Evolutionary conservation across 2,797 vertebrate species (phyloP).

Genomic region (Tapera naevia): DNA sequence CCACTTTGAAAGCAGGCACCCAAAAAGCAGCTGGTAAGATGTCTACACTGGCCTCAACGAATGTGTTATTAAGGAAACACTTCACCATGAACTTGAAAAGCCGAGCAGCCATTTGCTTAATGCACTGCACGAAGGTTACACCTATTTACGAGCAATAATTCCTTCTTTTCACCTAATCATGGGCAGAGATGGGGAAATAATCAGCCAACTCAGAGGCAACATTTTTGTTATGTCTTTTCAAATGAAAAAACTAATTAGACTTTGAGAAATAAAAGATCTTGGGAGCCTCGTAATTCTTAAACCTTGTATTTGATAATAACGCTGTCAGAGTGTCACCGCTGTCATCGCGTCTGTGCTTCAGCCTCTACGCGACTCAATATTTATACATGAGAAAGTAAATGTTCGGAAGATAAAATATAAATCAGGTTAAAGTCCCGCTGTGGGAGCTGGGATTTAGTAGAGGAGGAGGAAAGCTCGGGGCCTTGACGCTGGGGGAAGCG

Average conservation of each 20-base stretch:
- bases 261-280: conserved; percentile 18
- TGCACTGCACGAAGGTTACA: neutral
- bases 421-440: neutral
- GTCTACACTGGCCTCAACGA: conserved; percentile 43
- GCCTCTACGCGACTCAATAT: neutral
- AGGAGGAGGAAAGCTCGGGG: neutral
- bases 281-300: conserved; percentile 27
- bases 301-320: conserved; percentile 63
- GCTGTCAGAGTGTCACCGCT: neutral
- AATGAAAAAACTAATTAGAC: conserved; percentile 35
- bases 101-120: conserved; percentile 52
- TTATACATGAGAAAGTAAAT: conserved; percentile 41
- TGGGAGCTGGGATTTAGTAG: neutral
- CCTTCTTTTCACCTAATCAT: conserved; percentile 12
- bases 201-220: neutral
- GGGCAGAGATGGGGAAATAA: conserved; percentile 13
- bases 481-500: neutral
- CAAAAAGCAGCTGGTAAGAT: conserved; percentile 62
- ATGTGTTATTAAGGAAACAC: conserved; percentile 65
- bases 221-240: neutral
- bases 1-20: conserved; percentile 55
- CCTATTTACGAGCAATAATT: conserved; percentile 49
- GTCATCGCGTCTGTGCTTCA: neutral
- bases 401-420: conserved; percentile 50
- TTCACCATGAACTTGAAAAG: conserved; percentile 38